Percentiles rank a stretch among this genome's conserved stretches.
These are phyloP conservation scores for Aleadryas rufinucha DNA, from an alignment of 2,113 vertebrate species.

Conservation along the genomic window DNA sequence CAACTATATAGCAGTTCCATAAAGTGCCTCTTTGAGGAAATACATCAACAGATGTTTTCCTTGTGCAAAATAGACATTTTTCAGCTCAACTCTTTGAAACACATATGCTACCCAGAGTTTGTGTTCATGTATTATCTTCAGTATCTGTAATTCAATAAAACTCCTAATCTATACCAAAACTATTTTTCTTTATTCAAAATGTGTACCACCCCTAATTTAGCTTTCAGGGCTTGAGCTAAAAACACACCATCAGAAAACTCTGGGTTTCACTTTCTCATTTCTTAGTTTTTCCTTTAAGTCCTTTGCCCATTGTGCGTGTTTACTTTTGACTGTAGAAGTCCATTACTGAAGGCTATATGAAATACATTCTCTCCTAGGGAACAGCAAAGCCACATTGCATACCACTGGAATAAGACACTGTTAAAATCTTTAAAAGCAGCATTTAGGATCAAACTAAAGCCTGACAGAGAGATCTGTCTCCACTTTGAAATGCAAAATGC, in stretches of 20 bases:
- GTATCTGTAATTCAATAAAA: background rate
- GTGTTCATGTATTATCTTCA: background rate
- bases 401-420: conserved; percentile 37
- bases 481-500: background rate
- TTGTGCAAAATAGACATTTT: conserved; percentile 44
- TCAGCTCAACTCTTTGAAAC: conserved; percentile 23
- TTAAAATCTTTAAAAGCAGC: conserved; percentile 25
- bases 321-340: background rate
- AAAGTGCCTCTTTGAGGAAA: conserved; percentile 59
- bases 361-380: background rate
- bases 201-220: background rate
- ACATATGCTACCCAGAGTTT: background rate
- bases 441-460: background rate
- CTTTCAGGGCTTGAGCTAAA: background rate
- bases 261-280: background rate
- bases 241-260: background rate
- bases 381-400: background rate
- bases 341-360: background rate
- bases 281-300: background rate
- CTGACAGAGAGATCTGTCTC: background rate
- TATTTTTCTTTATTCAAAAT: background rate
- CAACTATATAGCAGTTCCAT: background rate
- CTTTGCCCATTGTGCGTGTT: background rate
- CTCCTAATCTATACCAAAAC: background rate
- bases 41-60: conserved; percentile 35